phyloP scores from a whole-genome alignment of 2,113 vertebrate genomes.

The Genyomyrus donnyi region DNA sequence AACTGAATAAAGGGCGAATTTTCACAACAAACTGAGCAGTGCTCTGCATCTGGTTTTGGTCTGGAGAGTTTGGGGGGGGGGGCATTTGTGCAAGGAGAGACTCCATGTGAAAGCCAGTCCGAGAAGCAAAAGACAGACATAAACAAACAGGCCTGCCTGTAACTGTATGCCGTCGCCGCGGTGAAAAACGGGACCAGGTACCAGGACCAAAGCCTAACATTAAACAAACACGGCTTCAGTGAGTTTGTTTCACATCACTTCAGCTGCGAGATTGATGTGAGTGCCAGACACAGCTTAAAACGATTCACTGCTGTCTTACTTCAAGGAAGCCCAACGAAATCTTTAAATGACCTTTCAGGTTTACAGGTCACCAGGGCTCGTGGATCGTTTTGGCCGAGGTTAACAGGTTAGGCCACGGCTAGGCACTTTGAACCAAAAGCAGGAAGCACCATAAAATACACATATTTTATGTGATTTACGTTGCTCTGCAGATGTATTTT shows the following conservation, averaged over 20 bases:
- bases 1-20: slow-evolving; percentile 32
- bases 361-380: not conserved
- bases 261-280: not conserved
- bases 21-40: slow-evolving; percentile 34
- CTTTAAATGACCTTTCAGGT: not conserved
- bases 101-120: slow-evolving; percentile 45
- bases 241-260: not conserved
- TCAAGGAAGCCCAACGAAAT: not conserved
- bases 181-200: slow-evolving; percentile 47
- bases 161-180: slow-evolving; percentile 42
- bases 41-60: slow-evolving; percentile 54
- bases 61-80: slow-evolving; percentile 41
- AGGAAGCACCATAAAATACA: not conserved
- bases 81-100: slow-evolving; percentile 41
- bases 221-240: slow-evolving; percentile 30
- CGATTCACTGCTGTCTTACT: not conserved
- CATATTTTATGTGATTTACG: not conserved
- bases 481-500: not conserved
- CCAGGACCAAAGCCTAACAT: slow-evolving; percentile 34
- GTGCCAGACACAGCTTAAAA: not conserved
- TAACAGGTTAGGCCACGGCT: not conserved
- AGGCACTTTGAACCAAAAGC: not conserved
- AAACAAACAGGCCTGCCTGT: slow-evolving; percentile 39
- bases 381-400: not conserved
- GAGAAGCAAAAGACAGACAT: slow-evolving; percentile 29